Conservation (phyloP, 2,113 vertebrate species). For the Megaceryle maxima region DNA sequence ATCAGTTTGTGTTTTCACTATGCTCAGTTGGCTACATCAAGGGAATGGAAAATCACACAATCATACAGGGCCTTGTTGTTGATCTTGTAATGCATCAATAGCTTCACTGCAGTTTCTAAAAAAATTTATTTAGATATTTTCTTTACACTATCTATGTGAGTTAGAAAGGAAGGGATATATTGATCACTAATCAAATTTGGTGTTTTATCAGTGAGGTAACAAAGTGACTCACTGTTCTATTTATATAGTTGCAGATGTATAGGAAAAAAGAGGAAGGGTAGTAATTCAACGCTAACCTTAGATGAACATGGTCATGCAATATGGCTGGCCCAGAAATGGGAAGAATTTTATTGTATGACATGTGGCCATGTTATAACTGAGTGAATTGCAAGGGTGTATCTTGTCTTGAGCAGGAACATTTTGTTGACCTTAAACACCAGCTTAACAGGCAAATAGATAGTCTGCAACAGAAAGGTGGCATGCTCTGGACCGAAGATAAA, state of each 20-base stretch:
- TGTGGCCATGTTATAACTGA: not conserved
- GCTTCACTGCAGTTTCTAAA: not conserved
- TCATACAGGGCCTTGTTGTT: not conserved
- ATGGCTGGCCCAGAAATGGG: not conserved
- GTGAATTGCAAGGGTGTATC: not conserved
- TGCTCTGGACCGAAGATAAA: not conserved
- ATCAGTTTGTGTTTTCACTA: not conserved
- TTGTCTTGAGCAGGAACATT: not conserved
- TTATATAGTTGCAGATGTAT: not conserved
- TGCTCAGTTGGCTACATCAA: not conserved
- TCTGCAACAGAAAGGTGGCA: not conserved
- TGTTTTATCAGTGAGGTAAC: not conserved
- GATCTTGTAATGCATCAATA: not conserved
- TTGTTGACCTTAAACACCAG: not conserved
- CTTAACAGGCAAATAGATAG: not conserved
- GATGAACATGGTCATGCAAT: accelerated
- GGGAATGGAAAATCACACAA: not conserved
- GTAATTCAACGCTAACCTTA: not conserved
- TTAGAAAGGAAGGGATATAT: not conserved
- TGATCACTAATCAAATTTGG: not conserved
- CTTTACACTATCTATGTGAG: not conserved
- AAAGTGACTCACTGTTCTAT: not conserved
- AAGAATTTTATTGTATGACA: not conserved
- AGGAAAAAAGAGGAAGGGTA: not conserved
- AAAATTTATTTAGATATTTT: not conserved